These are phyloP conservation scores for Zeuzera pyrina DNA, from an alignment of 2,888 invertebrate species.

Conservation along the genomic window DNA sequence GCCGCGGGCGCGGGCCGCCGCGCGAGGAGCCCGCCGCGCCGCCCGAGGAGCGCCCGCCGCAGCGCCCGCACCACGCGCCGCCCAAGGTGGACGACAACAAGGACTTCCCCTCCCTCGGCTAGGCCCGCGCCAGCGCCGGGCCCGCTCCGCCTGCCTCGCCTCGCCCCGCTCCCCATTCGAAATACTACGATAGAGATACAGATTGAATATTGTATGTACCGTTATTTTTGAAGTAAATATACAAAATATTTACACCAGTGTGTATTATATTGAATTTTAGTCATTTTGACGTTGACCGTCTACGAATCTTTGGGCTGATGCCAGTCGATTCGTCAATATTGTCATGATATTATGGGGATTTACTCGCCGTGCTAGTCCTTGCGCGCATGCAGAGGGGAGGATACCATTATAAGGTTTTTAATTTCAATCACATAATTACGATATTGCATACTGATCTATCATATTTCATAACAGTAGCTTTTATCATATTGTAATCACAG, in stretches of 20 bases:
- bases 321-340: slow-evolving; percentile 23
- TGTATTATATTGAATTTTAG: slow-evolving; percentile 65
- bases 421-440: slow-evolving; percentile 53
- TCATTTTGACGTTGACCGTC: slow-evolving; percentile 32
- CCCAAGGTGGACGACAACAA: slow-evolving; percentile 96
- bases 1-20: slow-evolving; percentile 28
- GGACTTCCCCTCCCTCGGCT: slow-evolving; percentile 95
- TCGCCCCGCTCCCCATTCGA: slow-evolving; percentile 57
- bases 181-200: slow-evolving; percentile 62
- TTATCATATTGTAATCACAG: slow-evolving; percentile 64
- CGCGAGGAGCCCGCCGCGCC: slow-evolving; percentile 31
- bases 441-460: slow-evolving; percentile 51
- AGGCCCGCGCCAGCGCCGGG: slow-evolving; percentile 60
- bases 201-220: slow-evolving; percentile 71
- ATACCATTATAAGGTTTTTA: slow-evolving; percentile 43
- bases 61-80: slow-evolving; percentile 57
- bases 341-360: slow-evolving; percentile 22
- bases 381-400: slow-evolving; percentile 49
- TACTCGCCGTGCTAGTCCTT: slow-evolving; percentile 31
- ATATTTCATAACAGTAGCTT: slow-evolving; percentile 66
- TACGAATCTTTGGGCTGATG: slow-evolving; percentile 22
- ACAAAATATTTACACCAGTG: slow-evolving; percentile 71
- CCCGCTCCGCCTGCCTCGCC: slow-evolving; percentile 58
- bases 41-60: slow-evolving; percentile 47
- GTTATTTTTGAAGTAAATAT: slow-evolving; percentile 75